These are phyloP conservation scores for Tapirus terrestris DNA, from an alignment of 2,113 vertebrate species.

Conservation along the genomic window DNA sequence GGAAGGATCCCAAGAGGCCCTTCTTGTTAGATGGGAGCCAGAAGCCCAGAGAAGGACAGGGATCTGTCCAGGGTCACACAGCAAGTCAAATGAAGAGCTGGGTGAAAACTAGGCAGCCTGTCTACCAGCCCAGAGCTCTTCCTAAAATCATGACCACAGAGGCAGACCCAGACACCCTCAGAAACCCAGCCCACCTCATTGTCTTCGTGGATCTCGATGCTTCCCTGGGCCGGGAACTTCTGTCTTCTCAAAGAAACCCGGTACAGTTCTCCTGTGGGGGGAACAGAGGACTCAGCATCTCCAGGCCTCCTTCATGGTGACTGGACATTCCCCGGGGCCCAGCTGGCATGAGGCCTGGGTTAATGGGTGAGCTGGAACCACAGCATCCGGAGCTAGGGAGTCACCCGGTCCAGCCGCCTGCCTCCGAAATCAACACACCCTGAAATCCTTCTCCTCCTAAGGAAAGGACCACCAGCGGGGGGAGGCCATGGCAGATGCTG, in stretches of 20 bases:
- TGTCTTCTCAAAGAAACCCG: slow-evolving; percentile 89
- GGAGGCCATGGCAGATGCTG: accelerated
- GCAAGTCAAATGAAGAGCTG: background rate
- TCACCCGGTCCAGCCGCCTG: background rate
- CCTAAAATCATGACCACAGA: background rate
- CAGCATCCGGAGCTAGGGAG: background rate
- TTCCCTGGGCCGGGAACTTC: slow-evolving; percentile 91
- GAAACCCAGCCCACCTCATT: slow-evolving; percentile 89
- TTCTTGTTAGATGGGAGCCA: background rate
- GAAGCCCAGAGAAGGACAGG: background rate
- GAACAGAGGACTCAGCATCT: background rate
- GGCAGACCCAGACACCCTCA: background rate
- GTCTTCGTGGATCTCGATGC: slow-evolving; percentile 94
- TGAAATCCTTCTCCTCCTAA: background rate
- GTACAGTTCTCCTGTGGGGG: slow-evolving; percentile 89
- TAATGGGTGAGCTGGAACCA: background rate
- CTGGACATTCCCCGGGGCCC: background rate
- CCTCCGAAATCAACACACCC: too few relatives aligned
- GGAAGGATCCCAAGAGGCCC: background rate
- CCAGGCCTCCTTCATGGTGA: accelerated
- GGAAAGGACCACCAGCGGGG: background rate
- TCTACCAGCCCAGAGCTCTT: background rate
- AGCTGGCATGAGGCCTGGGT: background rate
- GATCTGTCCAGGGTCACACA: background rate
- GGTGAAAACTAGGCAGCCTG: background rate